Evolutionary conservation across 2,797 vertebrate genomes (phyloP).

Genomic region (Eidolon dupreanum): DNA sequence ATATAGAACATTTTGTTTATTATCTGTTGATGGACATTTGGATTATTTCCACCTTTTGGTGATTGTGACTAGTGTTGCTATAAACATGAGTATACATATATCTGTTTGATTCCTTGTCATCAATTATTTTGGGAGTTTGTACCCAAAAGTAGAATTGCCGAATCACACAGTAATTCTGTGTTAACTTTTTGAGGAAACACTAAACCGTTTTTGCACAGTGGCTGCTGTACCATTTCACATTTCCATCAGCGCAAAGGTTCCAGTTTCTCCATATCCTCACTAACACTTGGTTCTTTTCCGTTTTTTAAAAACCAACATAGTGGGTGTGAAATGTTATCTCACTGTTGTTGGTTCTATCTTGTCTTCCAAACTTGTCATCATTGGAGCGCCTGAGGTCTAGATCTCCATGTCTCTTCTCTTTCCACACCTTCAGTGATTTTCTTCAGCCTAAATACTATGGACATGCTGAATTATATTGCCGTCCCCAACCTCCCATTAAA

Average conservation of each 20-base stretch:
- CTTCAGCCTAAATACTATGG: not conserved
- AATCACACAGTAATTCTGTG: not conserved
- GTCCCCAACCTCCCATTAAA: not conserved
- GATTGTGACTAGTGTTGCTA: not conserved
- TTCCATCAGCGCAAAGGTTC: not conserved
- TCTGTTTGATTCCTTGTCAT: not conserved
- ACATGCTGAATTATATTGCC: not conserved
- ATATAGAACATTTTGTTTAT: not conserved
- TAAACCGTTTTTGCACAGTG: not conserved
- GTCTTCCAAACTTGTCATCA: not conserved
- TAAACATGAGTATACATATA: too few relatives aligned
- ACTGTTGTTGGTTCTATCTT: not conserved
- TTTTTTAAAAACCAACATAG: not conserved
- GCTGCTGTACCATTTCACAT: not conserved
- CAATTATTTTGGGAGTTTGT: not conserved
- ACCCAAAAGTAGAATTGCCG: not conserved
- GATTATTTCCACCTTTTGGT: not conserved
- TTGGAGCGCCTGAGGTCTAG: not conserved
- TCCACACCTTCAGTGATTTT: not conserved
- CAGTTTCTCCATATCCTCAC: not conserved
- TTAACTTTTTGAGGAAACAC: not conserved
- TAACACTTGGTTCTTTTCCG: not conserved
- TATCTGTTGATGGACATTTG: not conserved
- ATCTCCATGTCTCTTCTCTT: not conserved
- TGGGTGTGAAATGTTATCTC: not conserved